phyloP scores from a whole-genome alignment of 1,140 invertebrate species.

The Drosophila chauvacae region DNA sequence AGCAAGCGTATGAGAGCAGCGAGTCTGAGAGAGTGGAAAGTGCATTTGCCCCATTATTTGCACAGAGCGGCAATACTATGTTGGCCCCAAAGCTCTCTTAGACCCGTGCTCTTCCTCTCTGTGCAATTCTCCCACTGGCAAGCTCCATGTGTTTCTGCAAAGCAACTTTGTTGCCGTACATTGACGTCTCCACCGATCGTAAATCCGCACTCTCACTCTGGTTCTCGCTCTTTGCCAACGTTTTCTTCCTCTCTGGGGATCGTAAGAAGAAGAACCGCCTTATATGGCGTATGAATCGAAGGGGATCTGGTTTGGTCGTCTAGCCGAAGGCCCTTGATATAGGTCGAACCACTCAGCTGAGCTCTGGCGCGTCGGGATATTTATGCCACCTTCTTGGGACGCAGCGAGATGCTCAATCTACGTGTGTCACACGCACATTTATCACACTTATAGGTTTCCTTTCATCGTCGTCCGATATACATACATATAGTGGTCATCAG shows the following conservation, averaged over 20 bases:
- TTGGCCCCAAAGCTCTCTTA: slow-evolving; percentile 18
- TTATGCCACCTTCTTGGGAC: slow-evolving; percentile 23
- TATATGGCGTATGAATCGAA: slow-evolving; percentile 21
- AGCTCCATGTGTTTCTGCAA: slow-evolving; percentile 7
- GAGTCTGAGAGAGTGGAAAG: slow-evolving; percentile 27
- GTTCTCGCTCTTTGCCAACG: slow-evolving; percentile 7
- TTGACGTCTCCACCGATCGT: slow-evolving; percentile 60
- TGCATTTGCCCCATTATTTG: slow-evolving; percentile 33
- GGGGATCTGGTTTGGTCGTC: slow-evolving; percentile 24
- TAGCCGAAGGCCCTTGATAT: slow-evolving; percentile 42
- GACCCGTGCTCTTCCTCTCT: slow-evolving; percentile 4
- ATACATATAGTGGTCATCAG: slow-evolving; percentile 19
- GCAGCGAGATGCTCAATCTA: slow-evolving; percentile 3
- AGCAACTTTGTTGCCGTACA: slow-evolving; percentile 76
- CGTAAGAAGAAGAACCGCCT: slow-evolving; percentile 3
- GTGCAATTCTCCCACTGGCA: not conserved
- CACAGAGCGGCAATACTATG: not conserved
- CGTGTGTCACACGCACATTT: slow-evolving; percentile 43
- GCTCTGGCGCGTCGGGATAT: slow-evolving; percentile 8
- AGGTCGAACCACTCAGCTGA: slow-evolving; percentile 45
- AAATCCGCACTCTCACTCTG: slow-evolving; percentile 13
- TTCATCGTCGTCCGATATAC: slow-evolving; percentile 24
- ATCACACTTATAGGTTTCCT: slow-evolving; percentile 51
- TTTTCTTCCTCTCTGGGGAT: slow-evolving; percentile 5
- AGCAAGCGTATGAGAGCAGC: slow-evolving; percentile 15